phyloP scores from a whole-genome alignment of 2,113 vertebrate species.

The Galeopterus variegatus region DNA sequence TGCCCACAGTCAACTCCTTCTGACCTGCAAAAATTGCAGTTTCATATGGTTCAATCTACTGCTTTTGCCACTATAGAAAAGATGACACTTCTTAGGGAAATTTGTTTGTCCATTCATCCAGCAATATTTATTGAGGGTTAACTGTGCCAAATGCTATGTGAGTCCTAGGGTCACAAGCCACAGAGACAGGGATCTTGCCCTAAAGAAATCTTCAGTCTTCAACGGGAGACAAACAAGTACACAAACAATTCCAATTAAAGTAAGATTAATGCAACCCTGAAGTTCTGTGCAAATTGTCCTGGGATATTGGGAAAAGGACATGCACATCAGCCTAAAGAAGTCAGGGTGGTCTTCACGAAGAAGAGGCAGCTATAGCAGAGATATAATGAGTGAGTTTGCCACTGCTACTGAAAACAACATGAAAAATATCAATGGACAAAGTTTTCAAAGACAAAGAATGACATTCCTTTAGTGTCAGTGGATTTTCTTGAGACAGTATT shows the following conservation, averaged over 20 bases:
- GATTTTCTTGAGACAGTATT: background rate
- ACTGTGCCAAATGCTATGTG: background rate
- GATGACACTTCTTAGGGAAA: background rate
- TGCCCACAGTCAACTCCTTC: background rate
- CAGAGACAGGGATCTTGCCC: background rate
- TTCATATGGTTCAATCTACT: background rate
- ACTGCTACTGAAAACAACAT: background rate
- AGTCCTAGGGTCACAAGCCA: background rate
- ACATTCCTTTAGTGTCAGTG: background rate
- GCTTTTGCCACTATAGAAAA: background rate
- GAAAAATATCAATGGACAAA: background rate
- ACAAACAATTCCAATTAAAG: background rate
- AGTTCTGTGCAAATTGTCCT: background rate
- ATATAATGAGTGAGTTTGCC: background rate
- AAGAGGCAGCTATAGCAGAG: background rate
- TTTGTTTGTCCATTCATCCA: background rate
- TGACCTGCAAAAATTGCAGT: background rate
- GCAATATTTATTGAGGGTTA: background rate
- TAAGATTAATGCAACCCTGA: background rate
- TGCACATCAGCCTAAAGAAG: background rate
- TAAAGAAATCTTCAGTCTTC: constrained; percentile 41
- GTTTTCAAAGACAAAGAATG: background rate
- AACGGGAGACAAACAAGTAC: background rate
- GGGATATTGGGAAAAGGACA: background rate
- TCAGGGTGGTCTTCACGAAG: background rate